These are phyloP conservation scores for Drosophila parthenogenetica DNA, from an alignment of 2,888 invertebrate genomes.

Conservation along the genomic window DNA sequence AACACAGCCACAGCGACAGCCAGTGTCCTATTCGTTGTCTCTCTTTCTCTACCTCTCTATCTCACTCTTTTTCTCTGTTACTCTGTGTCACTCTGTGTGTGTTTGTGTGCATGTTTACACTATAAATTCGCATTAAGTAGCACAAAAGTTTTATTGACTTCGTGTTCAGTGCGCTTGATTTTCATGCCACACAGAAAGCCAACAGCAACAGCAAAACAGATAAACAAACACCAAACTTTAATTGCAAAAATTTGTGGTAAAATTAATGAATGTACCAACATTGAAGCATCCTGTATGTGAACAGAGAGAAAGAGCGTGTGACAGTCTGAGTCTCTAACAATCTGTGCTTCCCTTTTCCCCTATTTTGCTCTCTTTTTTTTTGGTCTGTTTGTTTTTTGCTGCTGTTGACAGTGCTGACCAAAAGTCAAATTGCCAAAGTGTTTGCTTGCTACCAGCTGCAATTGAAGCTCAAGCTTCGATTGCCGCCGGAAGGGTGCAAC, in stretches of 20 bases:
- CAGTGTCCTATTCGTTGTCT: conserved; percentile 32
- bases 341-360: conserved; percentile 9
- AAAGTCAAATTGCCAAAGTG: conserved; percentile 80
- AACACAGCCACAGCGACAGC: conserved; percentile 45
- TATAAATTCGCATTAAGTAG: conserved; percentile 81
- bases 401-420: conserved; percentile 78
- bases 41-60: not conserved
- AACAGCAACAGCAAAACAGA: conserved; percentile 62
- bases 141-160: conserved; percentile 80
- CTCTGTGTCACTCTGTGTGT: conserved; percentile 7
- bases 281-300: conserved; percentile 18
- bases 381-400: conserved; percentile 43
- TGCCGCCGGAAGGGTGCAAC: conserved; percentile 41
- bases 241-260: conserved; percentile 80
- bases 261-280: conserved; percentile 71
- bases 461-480: conserved; percentile 42
- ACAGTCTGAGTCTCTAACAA: conserved; percentile 23
- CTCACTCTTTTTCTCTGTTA: not conserved
- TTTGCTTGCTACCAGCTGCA: conserved; percentile 66
- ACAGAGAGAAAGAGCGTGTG: not conserved
- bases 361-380: conserved; percentile 1
- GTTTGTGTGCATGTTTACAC: conserved; percentile 73
- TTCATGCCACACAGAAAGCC: conserved; percentile 53
- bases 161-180: conserved; percentile 75
- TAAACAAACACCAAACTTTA: conserved; percentile 80